A percentile compares a stretch with the other conserved stretches of the same genome.
Evolutionary conservation across 2,113 vertebrate species (phyloP).

Genomic region (Onychostruthus taczanowskii): DNA sequence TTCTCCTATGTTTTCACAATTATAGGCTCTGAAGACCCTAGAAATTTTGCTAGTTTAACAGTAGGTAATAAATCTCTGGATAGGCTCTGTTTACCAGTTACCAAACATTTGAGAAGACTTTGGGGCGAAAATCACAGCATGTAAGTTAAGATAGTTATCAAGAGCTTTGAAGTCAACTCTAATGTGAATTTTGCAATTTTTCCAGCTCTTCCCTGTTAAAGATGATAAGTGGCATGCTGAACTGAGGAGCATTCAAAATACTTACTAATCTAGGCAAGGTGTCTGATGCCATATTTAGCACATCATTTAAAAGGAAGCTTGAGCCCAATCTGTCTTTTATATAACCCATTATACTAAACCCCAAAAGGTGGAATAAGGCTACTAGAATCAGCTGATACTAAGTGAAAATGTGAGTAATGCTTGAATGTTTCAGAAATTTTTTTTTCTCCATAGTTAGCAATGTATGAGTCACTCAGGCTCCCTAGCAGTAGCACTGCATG

Average conservation of each 20-base stretch:
- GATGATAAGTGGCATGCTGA: slow-evolving; percentile 24
- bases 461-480: slow-evolving; percentile 72
- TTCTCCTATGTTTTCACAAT: background rate
- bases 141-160: background rate
- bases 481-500: slow-evolving; percentile 61
- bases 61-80: background rate
- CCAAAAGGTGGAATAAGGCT: slow-evolving; percentile 58
- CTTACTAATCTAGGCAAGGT: slow-evolving; percentile 42
- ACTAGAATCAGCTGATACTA: slow-evolving; percentile 67
- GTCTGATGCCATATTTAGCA: slow-evolving; percentile 23
- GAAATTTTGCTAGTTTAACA: background rate
- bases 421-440: slow-evolving; percentile 64
- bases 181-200: background rate
- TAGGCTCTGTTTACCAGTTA: background rate
- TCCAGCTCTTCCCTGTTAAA: slow-evolving; percentile 2
- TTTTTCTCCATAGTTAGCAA: slow-evolving; percentile 68
- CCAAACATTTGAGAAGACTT: background rate
- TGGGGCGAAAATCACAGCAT: background rate
- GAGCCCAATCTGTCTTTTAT: slow-evolving; percentile 37
- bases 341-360: slow-evolving; percentile 56
- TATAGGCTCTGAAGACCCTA: background rate
- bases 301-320: slow-evolving; percentile 28
- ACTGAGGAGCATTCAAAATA: slow-evolving; percentile 40
- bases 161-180: background rate
- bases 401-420: slow-evolving; percentile 71